Base-by-base conservation (phyloP, 2,113 vertebrate genomes). In the Amia ocellicauda region DNA sequence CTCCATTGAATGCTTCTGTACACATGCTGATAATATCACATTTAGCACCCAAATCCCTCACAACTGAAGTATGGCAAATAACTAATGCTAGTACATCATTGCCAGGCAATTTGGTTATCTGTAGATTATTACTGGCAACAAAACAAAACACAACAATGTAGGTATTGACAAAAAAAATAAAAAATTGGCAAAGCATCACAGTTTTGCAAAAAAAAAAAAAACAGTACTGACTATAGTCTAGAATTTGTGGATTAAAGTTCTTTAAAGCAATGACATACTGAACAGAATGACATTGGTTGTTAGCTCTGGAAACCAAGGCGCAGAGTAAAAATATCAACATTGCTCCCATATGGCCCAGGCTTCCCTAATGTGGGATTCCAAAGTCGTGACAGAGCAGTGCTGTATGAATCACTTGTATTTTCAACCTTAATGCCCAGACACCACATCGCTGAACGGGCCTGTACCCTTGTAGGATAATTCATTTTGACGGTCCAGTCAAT, bases 401-500 rank as follows among this genome's bases (percentile, higher is more conserved):
- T 16, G 45, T 47, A 47, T 47, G 14, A 47, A 16, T 47, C 45
- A 19, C 45, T 47, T 17, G 16, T 17, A 47, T 47, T 47, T 47
- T 47, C 45, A 47, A 16, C 45, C 45, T 8, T 5, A 47, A 5
- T 47, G 45, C 45, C n/a, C 14, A 19, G n/a, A 17, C n/a, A 13
- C 16, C n/a, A 17, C 7, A 47, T 47, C 4, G 14, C 45, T 47
- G 16, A n/a, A 47, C n/a, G n/a, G 14, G 16, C 2, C n/a, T 17
- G n/a, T 47, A 17, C 14, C n/a, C n/a, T 17, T 20, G 14, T 2
- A 16, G 16, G n/a, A 54, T 54, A 22, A 54, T 24, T 54, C 51
- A 22, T 54, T 7, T 54, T 54, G n/a, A 54, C 51, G 24, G 51
- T 54, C 51, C 51, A 54, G 51, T 27, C 51, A 54, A 24, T 54